Percentiles rank a stretch among this genome's conserved stretches.
These are phyloP conservation scores for Sericinus montela DNA, from an alignment of 2,888 invertebrate species.

Conservation along the genomic window DNA sequence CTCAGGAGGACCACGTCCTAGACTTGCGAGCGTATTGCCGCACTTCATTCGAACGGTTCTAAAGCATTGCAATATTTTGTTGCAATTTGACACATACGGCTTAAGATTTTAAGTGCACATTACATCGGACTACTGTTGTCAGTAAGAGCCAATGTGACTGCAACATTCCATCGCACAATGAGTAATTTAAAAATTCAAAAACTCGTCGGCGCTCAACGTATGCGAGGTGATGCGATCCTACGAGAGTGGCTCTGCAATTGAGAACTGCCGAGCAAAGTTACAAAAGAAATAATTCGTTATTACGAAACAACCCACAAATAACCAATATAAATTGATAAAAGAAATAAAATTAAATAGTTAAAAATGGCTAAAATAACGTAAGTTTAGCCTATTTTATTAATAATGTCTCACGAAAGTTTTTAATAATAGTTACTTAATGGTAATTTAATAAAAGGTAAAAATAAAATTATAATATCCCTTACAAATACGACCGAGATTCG, in stretches of 20 bases:
- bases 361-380: too few species aligned
- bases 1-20: slow-evolving; percentile 65
- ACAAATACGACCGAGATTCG: slow-evolving; percentile 20
- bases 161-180: slow-evolving; percentile 77
- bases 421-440: too few species aligned
- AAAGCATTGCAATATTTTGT: slow-evolving; percentile 30
- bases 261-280: slow-evolving; percentile 38
- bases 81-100: slow-evolving; percentile 55
- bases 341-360: slow-evolving; percentile 5
- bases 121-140: slow-evolving; percentile 43
- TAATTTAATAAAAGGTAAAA: too few species aligned
- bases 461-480: too few species aligned
- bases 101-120: slow-evolving; percentile 55
- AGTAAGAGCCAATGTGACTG: slow-evolving; percentile 48
- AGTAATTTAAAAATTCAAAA: slow-evolving; percentile 81
- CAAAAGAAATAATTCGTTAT: neutral
- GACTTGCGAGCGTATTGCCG: slow-evolving; percentile 53
- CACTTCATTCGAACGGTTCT: slow-evolving; percentile 39
- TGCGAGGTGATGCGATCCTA: slow-evolving; percentile 66
- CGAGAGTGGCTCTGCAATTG: slow-evolving; percentile 70
- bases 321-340: slow-evolving; percentile 29
- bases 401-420: too few species aligned
- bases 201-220: slow-evolving; percentile 71
- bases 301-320: neutral
- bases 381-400: too few species aligned